These are phyloP conservation scores for Hirtodrosophila trivittata DNA, from an alignment of 2,888 invertebrate genomes.

Conservation along the genomic window DNA sequence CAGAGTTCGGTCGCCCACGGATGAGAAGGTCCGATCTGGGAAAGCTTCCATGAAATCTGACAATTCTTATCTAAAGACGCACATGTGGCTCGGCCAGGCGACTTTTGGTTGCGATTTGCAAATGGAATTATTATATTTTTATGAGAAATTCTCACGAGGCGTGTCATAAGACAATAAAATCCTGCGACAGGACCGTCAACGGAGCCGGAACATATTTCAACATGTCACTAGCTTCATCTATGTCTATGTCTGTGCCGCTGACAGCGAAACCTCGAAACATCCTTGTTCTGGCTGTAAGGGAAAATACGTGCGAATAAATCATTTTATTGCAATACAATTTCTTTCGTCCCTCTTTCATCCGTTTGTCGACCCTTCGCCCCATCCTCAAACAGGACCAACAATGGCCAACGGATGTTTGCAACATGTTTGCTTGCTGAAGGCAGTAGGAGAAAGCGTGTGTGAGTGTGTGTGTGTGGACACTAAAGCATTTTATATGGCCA, in stretches of 20 bases:
- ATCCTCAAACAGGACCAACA: conserved; percentile 12
- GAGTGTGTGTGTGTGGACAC: conserved; percentile 32
- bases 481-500: conserved; percentile 68
- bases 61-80: conserved; percentile 60
- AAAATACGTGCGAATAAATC: conserved; percentile 70
- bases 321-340: conserved; percentile 75
- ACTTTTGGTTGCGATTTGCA: conserved; percentile 46
- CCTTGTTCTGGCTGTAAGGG: conserved; percentile 2
- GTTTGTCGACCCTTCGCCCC: background rate
- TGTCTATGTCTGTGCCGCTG: background rate
- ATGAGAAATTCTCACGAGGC: conserved; percentile 60
- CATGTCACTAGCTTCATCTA: conserved; percentile 56
- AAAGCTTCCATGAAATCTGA: conserved; percentile 46
- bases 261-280: conserved; percentile 1
- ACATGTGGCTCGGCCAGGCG: conserved; percentile 38
- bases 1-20: conserved; percentile 3
- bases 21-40: conserved; percentile 24
- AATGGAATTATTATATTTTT: conserved; percentile 72
- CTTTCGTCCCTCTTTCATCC: conserved; percentile 4
- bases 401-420: conserved; percentile 54
- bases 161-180: conserved; percentile 70
- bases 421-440: conserved; percentile 9
- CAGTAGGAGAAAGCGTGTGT: background rate
- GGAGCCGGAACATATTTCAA: conserved; percentile 46
- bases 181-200: conserved; percentile 36